Percentiles rank a stretch among this genome's conserved stretches.
Evolutionary conservation across 2,888 invertebrate species (phyloP).

Genomic region (Ochropacha duplaris): DNA sequence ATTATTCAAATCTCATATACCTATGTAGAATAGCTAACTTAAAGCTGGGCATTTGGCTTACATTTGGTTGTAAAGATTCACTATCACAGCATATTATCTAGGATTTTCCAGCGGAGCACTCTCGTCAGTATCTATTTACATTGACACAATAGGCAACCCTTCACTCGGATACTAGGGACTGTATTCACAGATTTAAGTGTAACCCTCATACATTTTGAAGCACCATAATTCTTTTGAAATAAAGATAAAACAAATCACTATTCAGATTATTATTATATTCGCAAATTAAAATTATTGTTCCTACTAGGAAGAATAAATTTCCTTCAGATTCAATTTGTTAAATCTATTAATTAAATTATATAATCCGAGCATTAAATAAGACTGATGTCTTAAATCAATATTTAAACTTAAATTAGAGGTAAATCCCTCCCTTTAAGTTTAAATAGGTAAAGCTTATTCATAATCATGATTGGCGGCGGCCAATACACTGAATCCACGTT

Average conservation of each 20-base stretch:
- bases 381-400: too few relatives aligned
- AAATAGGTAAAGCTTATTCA: constrained; percentile 23
- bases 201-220: constrained; percentile 15
- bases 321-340: too few relatives aligned
- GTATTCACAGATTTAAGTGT: constrained; percentile 32
- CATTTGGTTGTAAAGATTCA: background rate
- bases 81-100: background rate
- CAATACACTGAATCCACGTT: constrained; percentile 33
- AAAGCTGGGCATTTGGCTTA: background rate
- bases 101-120: constrained; percentile 10
- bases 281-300: too few relatives aligned
- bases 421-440: background rate
- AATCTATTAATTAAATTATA: too few relatives aligned
- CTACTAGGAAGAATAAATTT: too few relatives aligned
- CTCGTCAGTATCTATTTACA: constrained; percentile 34
- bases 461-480: constrained; percentile 33
- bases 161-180: constrained; percentile 22
- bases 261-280: too few relatives aligned
- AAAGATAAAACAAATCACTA: background rate
- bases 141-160: constrained; percentile 34
- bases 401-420: too few relatives aligned
- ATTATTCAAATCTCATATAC: background rate
- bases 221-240: constrained; percentile 1
- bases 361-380: too few relatives aligned
- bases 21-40: background rate